Evolutionary conservation across 92 coral and sea anemone genomes (phyloP).

Genomic region (Palythoa caribaeorum): DNA sequence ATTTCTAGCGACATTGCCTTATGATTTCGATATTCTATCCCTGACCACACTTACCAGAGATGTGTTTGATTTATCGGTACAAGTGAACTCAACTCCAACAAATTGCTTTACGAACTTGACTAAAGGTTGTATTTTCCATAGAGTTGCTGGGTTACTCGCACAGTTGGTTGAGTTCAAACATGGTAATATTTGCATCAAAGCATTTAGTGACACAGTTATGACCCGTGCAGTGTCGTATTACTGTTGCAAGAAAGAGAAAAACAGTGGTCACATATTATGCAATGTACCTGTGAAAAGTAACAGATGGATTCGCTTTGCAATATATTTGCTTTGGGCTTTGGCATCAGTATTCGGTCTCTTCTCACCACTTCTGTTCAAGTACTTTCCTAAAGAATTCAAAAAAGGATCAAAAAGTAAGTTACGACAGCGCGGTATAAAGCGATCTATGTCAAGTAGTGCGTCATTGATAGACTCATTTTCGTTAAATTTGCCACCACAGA

Average conservation of each 20-base stretch:
- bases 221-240: conserved; percentile 56
- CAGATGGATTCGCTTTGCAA: conserved; percentile 78
- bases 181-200: conserved; percentile 72
- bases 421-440: conserved; percentile 48
- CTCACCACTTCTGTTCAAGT: conserved; percentile 88
- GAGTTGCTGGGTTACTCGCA: conserved; percentile 44
- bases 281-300: conserved; percentile 65
- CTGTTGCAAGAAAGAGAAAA: conserved; percentile 55
- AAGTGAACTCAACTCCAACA: conserved; percentile 65
- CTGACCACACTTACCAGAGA: conserved; percentile 86
- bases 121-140: conserved; percentile 28
- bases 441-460: conserved; percentile 60
- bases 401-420: conserved; percentile 64
- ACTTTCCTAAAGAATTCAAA: conserved; percentile 89
- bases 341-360: conserved; percentile 79
- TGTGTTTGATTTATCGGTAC: conserved; percentile 58
- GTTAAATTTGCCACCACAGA: conserved; percentile 44
- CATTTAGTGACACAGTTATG: not conserved
- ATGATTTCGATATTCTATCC: conserved; percentile 96
- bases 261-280: conserved; percentile 61
- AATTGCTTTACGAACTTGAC: conserved; percentile 69
- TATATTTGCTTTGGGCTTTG: conserved; percentile 73
- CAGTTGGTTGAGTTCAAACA: conserved; percentile 7
- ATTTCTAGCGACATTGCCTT: conserved; percentile 93
- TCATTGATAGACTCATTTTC: conserved; percentile 53